These are phyloP conservation scores for Arremon brunneinucha DNA, from an alignment of 2,797 vertebrate species.

Conservation along the genomic window DNA sequence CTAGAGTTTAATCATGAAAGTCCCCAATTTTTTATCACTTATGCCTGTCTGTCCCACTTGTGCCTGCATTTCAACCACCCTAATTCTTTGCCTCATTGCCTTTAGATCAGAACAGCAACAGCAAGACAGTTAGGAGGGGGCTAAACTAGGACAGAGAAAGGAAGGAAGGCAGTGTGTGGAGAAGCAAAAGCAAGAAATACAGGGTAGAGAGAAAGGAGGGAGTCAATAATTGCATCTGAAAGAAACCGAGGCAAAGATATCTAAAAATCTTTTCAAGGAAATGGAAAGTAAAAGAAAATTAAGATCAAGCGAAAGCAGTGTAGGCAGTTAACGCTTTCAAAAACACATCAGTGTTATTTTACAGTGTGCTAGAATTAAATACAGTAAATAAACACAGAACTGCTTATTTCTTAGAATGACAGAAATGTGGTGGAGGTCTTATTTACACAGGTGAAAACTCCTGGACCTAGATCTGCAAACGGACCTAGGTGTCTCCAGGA, in stretches of 20 bases:
- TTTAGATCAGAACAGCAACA: background rate
- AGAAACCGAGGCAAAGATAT: background rate
- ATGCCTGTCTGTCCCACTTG: background rate
- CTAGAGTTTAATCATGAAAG: background rate
- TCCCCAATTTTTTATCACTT: background rate
- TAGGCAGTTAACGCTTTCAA: constrained; percentile 33
- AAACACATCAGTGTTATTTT: constrained; percentile 40
- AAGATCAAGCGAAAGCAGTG: background rate
- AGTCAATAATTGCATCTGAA: background rate
- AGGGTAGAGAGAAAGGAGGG: background rate
- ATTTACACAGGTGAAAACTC: constrained; percentile 62
- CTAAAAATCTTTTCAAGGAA: background rate
- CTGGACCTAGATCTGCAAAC: constrained; percentile 36
- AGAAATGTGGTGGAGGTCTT: constrained; percentile 46
- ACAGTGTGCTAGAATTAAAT: constrained; percentile 55
- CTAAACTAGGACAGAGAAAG: constrained; percentile 17
- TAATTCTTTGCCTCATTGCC: background rate
- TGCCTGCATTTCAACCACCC: background rate
- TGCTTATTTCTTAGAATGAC: constrained; percentile 48
- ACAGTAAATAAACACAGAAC: constrained; percentile 55
- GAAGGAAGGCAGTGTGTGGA: background rate
- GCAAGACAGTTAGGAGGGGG: background rate
- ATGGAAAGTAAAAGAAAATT: constrained; percentile 32
- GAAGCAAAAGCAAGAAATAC: background rate
- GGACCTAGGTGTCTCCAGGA: constrained; percentile 41